These are phyloP conservation scores for Nematopogon swammerdamellus DNA, from an alignment of 2,888 invertebrate genomes.

Conservation along the genomic window DNA sequence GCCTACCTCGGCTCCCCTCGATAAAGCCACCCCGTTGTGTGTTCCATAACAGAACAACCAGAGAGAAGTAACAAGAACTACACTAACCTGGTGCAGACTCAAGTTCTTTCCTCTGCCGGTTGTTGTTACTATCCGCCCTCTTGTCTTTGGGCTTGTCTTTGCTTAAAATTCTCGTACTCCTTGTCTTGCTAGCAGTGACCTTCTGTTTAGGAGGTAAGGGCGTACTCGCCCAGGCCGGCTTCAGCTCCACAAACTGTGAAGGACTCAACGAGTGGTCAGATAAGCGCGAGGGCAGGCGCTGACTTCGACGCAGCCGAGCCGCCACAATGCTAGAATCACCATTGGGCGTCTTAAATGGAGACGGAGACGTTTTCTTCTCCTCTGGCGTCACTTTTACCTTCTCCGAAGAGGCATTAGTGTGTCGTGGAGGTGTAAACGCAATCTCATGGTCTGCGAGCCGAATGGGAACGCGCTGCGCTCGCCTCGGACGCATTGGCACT, in stretches of 20 bases:
- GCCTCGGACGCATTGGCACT: constrained; percentile 19
- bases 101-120: neutral
- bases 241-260: constrained; percentile 27
- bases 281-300: constrained; percentile 33
- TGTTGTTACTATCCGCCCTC: neutral
- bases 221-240: constrained; percentile 34
- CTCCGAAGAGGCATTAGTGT: neutral
- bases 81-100: neutral
- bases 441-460: constrained; percentile 24
- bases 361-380: no score
- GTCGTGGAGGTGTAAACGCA: neutral
- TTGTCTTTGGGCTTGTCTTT: neutral
- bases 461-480: constrained; percentile 27
- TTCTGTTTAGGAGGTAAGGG: constrained; percentile 17
- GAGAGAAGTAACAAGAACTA: no score
- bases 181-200: neutral
- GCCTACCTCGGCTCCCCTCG: no score
- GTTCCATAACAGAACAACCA: no score
- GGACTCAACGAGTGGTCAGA: constrained; percentile 36
- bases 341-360: constrained; percentile 23
- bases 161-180: neutral
- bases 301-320: constrained; percentile 30
- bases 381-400: no score
- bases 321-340: constrained; percentile 22
- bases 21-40: no score